These are phyloP conservation scores for Muntiacus muntjak DNA, from an alignment of 2,113 vertebrate genomes.

Conservation along the genomic window DNA sequence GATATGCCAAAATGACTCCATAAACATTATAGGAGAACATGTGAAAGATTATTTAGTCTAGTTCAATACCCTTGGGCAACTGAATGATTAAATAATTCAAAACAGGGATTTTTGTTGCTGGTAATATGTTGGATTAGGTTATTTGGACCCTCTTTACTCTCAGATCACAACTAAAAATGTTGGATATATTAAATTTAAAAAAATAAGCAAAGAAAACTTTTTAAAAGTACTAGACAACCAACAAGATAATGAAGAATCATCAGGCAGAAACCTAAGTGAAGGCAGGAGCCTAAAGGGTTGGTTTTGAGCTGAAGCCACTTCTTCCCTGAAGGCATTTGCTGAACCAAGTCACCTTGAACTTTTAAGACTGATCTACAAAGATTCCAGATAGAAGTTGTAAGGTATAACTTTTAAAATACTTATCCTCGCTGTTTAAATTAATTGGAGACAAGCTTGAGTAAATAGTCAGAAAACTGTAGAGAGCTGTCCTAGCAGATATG, in stretches of 20 bases:
- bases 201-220: neutral
- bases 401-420: neutral
- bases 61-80: neutral
- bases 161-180: neutral
- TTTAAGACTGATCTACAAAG: neutral
- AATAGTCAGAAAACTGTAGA: neutral
- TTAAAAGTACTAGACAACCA: neutral
- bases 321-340: neutral
- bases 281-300: no score
- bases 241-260: neutral
- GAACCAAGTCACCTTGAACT: neutral
- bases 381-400: neutral
- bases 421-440: neutral
- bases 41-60: neutral
- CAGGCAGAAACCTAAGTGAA: neutral
- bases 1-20: neutral
- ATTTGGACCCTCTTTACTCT: neutral
- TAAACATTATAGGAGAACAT: neutral
- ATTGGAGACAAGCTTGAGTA: neutral
- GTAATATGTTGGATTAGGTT: neutral
- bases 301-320: neutral
- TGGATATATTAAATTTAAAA: neutral
- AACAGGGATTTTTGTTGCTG: neutral
- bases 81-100: neutral
- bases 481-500: neutral